Conservation (phyloP, 2,888 invertebrate species). For the Nomada fabriciana region DNA sequence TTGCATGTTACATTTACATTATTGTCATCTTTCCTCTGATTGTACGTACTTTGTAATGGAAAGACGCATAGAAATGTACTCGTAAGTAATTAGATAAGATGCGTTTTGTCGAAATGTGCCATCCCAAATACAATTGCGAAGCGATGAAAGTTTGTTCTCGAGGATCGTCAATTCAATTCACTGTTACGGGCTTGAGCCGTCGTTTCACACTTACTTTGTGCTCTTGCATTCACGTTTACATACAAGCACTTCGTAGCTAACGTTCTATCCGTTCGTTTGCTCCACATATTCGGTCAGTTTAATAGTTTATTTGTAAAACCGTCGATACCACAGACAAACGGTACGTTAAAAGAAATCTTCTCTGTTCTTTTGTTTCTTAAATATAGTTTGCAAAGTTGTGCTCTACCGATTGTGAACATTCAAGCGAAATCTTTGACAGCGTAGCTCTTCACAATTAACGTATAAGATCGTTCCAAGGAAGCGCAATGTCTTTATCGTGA, state of each 20-base stretch:
- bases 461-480: background rate
- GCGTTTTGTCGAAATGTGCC: slow-evolving; percentile 20
- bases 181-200: too few relatives aligned
- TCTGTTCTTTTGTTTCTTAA: background rate
- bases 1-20: slow-evolving; percentile 55
- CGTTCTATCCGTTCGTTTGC: background rate
- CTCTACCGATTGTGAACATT: slow-evolving; percentile 46
- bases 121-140: slow-evolving; percentile 3
- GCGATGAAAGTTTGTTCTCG: slow-evolving; percentile 10
- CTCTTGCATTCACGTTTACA: too few relatives aligned
- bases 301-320: background rate
- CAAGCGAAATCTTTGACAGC: slow-evolving; percentile 31
- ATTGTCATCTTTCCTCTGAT: slow-evolving; percentile 46
- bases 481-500: slow-evolving; percentile 18
- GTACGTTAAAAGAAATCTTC: background rate
- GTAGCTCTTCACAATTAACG: slow-evolving; percentile 53
- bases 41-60: slow-evolving; percentile 57
- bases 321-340: background rate
- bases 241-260: slow-evolving; percentile 6
- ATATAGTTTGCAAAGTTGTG: slow-evolving; percentile 38
- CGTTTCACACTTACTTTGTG: too few relatives aligned
- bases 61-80: slow-evolving; percentile 61
- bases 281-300: background rate
- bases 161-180: background rate
- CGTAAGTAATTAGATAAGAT: slow-evolving; percentile 68